Conservation (phyloP, 1,140 invertebrate species). For the Trachymyrmex septentrionalis region DNA sequence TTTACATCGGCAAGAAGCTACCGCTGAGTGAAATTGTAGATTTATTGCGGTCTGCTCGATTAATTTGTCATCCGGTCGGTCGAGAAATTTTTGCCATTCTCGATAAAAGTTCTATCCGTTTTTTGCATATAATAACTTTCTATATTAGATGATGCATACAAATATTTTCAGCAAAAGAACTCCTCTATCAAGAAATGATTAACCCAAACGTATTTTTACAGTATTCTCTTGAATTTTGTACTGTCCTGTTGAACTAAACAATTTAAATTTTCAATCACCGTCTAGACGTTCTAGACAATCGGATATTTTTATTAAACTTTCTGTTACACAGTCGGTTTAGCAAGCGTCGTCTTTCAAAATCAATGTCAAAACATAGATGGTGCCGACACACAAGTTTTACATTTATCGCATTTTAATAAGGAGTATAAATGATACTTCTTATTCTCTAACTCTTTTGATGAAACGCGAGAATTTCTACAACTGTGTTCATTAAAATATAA, state of each 20-base stretch:
- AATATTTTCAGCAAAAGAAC: neutral
- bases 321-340: neutral
- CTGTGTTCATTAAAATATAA: neutral
- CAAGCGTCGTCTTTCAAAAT: neutral
- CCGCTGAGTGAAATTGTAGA: neutral
- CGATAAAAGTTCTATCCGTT: neutral
- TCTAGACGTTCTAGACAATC: conserved; percentile 24
- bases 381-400: neutral
- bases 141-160: neutral
- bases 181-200: neutral
- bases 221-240: conserved; percentile 9
- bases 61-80: neutral
- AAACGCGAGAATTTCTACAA: neutral
- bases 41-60: conserved; percentile 26
- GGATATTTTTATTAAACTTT: conserved; percentile 11
- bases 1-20: neutral
- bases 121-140: neutral
- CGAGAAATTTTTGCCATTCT: neutral
- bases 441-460: neutral
- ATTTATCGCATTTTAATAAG: neutral
- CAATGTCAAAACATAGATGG: conserved; percentile 1
- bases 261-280: conserved; percentile 21
- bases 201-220: neutral
- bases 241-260: neutral
- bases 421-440: neutral